Evolutionary conservation across 2,113 vertebrate genomes (phyloP), one percentile per base, ranked within the genome.

Genomic region (human (Homo sapiens)): DNA sequence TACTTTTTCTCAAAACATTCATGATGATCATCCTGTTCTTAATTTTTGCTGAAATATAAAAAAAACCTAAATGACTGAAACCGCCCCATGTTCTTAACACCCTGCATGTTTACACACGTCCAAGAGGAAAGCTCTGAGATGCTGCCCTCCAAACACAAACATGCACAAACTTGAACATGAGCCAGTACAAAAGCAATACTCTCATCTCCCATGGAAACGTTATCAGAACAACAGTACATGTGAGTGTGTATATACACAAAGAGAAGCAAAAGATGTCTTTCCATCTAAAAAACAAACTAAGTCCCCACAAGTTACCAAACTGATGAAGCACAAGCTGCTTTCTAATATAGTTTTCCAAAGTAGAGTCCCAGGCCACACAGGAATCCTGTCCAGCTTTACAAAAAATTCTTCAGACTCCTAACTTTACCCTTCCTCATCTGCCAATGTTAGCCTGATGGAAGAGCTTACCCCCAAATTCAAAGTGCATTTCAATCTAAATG

Each of bases 1-100:
- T 61, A 81, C 75, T 81, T 93, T 93, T 91, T 61, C 73, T 96
- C 80, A 90, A 92, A 97, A 85, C 55, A 55, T 66, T 81, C 27
- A 78, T 61, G 38, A 84, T 82, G 40, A 32, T 43, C 59, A 93
- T 79, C 64, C 72, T 93, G 83, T 52, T 90, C 96, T 96, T 64
- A 50, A 93, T 93, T 93, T 85, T 95, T 96, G 93, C 88, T 94
- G 6, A 96, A 98, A 97, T 94, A 48, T 76, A 48, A 90, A 20
- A 90, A 3, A 64, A 64, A 55, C 52, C 35, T 40, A 72, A 92
- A 91, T n/a, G 30, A 96, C 0, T 17, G 89, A 76, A 61, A 88
- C 17, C 52, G 38, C 27, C 40, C 75, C 89, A 93, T 94, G 61
- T 64, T 78, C 50, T 90, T 23, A 17, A 84, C 3, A 8, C 57